phyloP scores from a whole-genome alignment of 2,888 invertebrate genomes.

The Dynastes grantii region DNA sequence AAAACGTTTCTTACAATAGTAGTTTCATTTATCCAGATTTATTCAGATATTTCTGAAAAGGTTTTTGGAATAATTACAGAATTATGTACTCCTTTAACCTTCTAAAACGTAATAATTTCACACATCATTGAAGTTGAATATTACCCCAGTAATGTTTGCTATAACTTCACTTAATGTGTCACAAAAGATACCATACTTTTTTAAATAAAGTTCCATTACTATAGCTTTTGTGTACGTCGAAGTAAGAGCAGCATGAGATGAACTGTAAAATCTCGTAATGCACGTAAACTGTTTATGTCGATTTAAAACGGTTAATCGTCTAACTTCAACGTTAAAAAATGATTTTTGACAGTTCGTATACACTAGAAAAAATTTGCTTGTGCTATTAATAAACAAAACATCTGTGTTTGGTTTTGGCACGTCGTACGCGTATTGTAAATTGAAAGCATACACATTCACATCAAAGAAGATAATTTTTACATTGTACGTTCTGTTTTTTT shows the following conservation, averaged over 20 bases:
- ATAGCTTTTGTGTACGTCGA: not conserved
- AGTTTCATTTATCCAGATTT: no score
- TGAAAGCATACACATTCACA: not conserved
- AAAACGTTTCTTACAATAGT: no score
- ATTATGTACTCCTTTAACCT: no score
- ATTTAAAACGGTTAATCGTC: slow-evolving; percentile 2
- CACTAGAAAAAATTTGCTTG: slow-evolving; percentile 15
- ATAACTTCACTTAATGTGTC: no score
- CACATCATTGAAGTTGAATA: no score
- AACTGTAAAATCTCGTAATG: not conserved
- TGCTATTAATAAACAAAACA: slow-evolving; percentile 17
- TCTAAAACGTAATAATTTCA: no score
- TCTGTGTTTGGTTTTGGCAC: not conserved
- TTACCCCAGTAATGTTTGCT: no score
- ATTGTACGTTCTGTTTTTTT: not conserved
- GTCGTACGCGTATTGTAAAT: not conserved
- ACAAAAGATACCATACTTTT: no score
- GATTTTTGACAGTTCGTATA: slow-evolving; percentile 29
- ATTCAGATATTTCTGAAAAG: no score
- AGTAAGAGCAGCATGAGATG: not conserved
- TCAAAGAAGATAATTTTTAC: slow-evolving; percentile 9
- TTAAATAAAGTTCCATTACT: no score
- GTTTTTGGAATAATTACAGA: no score
- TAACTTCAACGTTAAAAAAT: slow-evolving; percentile 1
- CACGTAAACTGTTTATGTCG: slow-evolving; percentile 7